These are phyloP conservation scores for Phaonia tiefii DNA, from an alignment of 2,888 invertebrate genomes.

Conservation along the genomic window DNA sequence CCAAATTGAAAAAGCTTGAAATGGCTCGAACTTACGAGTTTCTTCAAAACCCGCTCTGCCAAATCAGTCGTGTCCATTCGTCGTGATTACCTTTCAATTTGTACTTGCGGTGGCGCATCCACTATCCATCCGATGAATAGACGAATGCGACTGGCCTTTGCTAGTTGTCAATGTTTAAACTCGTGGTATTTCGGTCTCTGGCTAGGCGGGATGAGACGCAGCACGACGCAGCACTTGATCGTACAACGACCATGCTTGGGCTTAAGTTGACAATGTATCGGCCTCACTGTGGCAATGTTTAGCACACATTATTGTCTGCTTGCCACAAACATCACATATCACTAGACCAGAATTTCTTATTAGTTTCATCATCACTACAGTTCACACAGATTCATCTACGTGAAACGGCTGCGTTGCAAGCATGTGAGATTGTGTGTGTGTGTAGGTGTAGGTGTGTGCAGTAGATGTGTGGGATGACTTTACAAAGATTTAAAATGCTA, in stretches of 20 bases:
- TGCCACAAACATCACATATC: constrained; percentile 21
- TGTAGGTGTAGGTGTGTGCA: not conserved
- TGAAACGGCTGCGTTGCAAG: too few relatives aligned
- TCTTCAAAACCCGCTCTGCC: constrained; percentile 63
- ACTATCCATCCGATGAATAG: constrained; percentile 40
- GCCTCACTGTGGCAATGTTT: constrained; percentile 21
- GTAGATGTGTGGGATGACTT: constrained; percentile 58
- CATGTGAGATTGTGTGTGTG: not conserved
- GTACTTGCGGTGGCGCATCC: constrained; percentile 68
- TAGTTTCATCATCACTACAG: constrained; percentile 45
- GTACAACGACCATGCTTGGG: constrained; percentile 60
- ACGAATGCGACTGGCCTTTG: constrained; percentile 44
- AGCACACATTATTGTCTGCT: constrained; percentile 54
- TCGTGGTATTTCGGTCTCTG: not conserved
- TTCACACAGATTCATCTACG: constrained; percentile 12
- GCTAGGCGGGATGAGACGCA: not conserved
- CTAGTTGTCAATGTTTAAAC: constrained; percentile 45
- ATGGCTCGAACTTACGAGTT: constrained; percentile 58
- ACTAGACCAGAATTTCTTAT: constrained; percentile 34
- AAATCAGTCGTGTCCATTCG: constrained; percentile 69
- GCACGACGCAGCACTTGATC: constrained; percentile 48
- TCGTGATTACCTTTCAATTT: constrained; percentile 78
- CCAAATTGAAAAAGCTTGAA: constrained; percentile 58
- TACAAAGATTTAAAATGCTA: constrained; percentile 56
- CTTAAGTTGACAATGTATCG: constrained; percentile 60